Conservation (phyloP, 2,888 invertebrate genomes). For the Pyrrhosoma nymphula region DNA sequence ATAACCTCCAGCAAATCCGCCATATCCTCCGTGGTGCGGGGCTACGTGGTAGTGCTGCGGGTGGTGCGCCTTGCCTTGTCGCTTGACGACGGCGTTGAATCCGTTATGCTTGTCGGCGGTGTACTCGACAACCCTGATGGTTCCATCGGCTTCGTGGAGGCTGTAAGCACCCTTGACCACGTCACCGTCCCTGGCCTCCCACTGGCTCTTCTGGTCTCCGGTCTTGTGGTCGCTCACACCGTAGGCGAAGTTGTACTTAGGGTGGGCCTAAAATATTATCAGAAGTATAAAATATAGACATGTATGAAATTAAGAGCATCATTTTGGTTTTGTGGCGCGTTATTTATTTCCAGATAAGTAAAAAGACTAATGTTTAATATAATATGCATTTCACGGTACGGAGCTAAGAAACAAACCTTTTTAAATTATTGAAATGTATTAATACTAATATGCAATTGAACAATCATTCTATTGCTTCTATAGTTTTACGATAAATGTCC, state of each 20-base stretch:
- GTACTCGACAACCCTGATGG: slow-evolving; percentile 82
- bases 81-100: slow-evolving; percentile 81
- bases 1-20: background rate
- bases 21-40: background rate
- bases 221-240: slow-evolving; percentile 86
- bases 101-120: slow-evolving; percentile 79
- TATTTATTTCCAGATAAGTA: too few species aligned
- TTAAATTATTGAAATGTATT: too few species aligned
- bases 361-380: too few species aligned
- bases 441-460: too few species aligned
- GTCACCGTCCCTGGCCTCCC: slow-evolving; percentile 85
- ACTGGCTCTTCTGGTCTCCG: slow-evolving; percentile 86
- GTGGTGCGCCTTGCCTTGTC: slow-evolving; percentile 2
- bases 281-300: too few species aligned
- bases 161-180: slow-evolving; percentile 86
- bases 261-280: slow-evolving; percentile 70
- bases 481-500: too few species aligned
- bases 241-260: slow-evolving; percentile 85
- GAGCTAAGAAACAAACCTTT: too few species aligned
- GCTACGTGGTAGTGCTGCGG: background rate
- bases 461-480: too few species aligned
- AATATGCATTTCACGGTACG: too few species aligned
- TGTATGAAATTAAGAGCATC: too few species aligned
- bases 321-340: too few species aligned
- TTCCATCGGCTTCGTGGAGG: slow-evolving; percentile 84